Base-by-base conservation (phyloP, 2,888 invertebrate species). In the Neuroscelio doddi region DNA sequence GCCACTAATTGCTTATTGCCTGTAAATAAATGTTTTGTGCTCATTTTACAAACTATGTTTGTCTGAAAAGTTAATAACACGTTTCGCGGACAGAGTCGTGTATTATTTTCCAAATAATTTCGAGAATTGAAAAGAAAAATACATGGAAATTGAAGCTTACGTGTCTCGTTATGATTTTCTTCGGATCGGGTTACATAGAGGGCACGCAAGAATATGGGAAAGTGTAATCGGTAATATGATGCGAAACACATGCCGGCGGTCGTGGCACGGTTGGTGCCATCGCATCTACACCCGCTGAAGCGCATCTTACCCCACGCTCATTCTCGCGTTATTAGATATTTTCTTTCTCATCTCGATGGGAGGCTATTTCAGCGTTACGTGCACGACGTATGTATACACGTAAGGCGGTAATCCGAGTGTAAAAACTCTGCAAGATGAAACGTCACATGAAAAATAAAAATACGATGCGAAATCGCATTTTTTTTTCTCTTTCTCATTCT, bases 151-250 rank as follows among this genome's bases (percentile, higher is more conserved):
- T 21, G 21, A 21, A 21, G 21, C 21, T 21, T 2, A 2, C 3
- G 21, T 21, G 21, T n/a, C n/a, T n/a, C n/a, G n/a, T 30, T 30
- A 39, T 55, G 64, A 59, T 64, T 64, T 64, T 64, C 64, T 59
- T 52, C 55, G 65, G 70, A 66, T 78, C 72, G 69, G 66, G 53
- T 78, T 76, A 73, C 78, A 70, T 52, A 64, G 58, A 52, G 50
- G 42, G 49, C 49, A 46, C 16, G 3, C 10, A 27, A 10, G 49
- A 65, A 77, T 77, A 73, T 72, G 71, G 78, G 73, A 73, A 75
- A 78, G 72, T 70, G 74, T 72, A 73, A 62, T 30, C 59, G 69
- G 73, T 78, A 78, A 77, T 46, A 69, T 68, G 76, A 80, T 53
- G 69, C 74, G 71, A 64, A 66, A 74, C 72, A 70, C 74, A 73